Conservation (phyloP, 2,888 invertebrate species). For the Lasioglossum figueresi region DNA sequence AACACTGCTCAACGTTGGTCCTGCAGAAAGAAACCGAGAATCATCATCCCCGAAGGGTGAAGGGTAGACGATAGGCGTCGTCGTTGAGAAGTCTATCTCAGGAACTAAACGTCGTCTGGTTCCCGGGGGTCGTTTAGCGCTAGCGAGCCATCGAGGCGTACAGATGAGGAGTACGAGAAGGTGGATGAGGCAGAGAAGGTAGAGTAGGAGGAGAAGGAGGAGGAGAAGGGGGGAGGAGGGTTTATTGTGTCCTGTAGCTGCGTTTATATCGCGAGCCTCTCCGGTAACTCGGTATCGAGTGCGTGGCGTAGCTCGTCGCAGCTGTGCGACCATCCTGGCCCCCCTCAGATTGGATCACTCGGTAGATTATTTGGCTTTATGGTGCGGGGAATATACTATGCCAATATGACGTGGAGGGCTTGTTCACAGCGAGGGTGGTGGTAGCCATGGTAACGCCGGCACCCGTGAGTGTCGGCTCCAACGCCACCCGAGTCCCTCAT, state of each 20-base stretch:
- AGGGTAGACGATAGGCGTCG: not conserved
- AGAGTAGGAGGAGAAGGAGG: not conserved
- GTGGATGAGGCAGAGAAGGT: not conserved
- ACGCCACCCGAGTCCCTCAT: constrained; percentile 84
- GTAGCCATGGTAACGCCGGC: constrained; percentile 81
- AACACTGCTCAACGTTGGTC: not conserved
- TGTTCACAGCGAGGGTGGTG: constrained; percentile 78
- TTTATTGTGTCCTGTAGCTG: constrained; percentile 10
- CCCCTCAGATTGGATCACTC: constrained; percentile 76
- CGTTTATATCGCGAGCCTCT: constrained; percentile 24
- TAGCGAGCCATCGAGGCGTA: not conserved
- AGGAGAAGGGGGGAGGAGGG: not conserved
- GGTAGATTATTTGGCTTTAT: constrained; percentile 81
- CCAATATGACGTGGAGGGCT: constrained; percentile 79
- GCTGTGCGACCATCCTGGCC: constrained; percentile 57
- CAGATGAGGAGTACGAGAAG: not conserved
- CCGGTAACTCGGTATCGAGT: constrained; percentile 23
- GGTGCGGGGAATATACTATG: constrained; percentile 82
- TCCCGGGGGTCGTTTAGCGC: not conserved
- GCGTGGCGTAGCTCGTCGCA: constrained; percentile 32
- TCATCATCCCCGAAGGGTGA: not conserved
- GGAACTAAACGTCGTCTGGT: not conserved
- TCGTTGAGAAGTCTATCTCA: not conserved
- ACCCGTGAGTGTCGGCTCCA: constrained; percentile 87
- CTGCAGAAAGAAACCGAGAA: not conserved